A percentile compares a stretch with the other conserved stretches of the same genome.
Evolutionary conservation across 37 sponge, comb jelly and placozoan genomes (phyloP).

Genomic region (Geodia barretti): DNA sequence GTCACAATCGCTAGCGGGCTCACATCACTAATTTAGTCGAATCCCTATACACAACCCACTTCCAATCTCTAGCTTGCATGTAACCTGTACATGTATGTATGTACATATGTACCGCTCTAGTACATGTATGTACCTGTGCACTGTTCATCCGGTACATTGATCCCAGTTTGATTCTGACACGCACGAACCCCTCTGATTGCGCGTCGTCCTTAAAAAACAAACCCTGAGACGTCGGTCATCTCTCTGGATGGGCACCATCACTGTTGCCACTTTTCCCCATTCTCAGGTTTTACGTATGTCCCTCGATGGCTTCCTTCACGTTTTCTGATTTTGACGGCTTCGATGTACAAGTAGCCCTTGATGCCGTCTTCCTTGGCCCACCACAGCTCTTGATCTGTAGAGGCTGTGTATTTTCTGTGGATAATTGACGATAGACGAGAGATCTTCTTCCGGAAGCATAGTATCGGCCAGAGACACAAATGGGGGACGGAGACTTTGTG

Average conservation of each 20-base stretch:
- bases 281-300: conserved; percentile 85
- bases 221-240: conserved; percentile 94
- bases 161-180: conserved; percentile 90
- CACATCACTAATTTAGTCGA: too few species aligned
- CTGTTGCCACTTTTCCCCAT: conserved; percentile 95
- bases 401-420: conserved; percentile 57
- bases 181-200: conserved; percentile 81
- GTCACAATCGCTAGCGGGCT: too few species aligned
- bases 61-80: too few species aligned
- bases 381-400: conserved; percentile 92
- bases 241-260: conserved; percentile 97
- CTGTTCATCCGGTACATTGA: conserved; percentile 91
- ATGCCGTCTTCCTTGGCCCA: conserved; percentile 93
- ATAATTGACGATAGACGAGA: too few species aligned
- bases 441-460: neutral
- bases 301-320: conserved; percentile 97
- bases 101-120: too few species aligned
- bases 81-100: neutral
- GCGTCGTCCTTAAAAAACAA: conserved; percentile 91
- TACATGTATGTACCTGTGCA: conserved; percentile 88
- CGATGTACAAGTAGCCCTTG: conserved; percentile 96
- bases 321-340: conserved; percentile 94
- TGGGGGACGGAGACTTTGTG: conserved; percentile 16
- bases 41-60: too few species aligned
- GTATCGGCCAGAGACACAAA: conserved; percentile 19